These are phyloP conservation scores for Gallirallus australis DNA, from an alignment of 2,797 vertebrate species.

Conservation along the genomic window DNA sequence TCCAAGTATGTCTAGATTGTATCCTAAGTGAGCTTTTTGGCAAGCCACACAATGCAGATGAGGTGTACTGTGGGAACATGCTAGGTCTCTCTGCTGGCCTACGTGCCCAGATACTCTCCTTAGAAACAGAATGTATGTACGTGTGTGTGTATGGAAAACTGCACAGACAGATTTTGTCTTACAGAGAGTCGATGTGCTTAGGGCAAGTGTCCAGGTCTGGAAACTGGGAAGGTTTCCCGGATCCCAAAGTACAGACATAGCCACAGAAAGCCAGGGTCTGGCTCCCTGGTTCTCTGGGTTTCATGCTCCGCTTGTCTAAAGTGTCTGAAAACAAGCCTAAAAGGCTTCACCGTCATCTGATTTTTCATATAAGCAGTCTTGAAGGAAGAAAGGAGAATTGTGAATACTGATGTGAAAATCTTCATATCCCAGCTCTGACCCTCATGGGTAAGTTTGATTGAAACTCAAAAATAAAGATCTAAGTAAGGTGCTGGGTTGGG, in stretches of 20 bases:
- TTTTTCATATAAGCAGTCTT: background rate
- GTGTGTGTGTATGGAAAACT: background rate
- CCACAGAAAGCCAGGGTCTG: background rate
- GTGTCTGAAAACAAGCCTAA: background rate
- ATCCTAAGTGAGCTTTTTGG: background rate
- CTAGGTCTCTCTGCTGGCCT: background rate
- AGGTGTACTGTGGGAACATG: background rate
- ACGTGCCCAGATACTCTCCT: background rate
- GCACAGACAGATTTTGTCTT: conserved; percentile 13
- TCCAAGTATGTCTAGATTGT: background rate
- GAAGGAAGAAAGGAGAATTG: background rate
- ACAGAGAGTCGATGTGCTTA: background rate
- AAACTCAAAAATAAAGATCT: background rate
- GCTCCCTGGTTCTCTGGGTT: conserved; percentile 19
- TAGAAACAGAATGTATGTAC: background rate
- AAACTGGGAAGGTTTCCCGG: conserved; percentile 61
- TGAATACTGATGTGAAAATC: background rate
- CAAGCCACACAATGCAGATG: background rate
- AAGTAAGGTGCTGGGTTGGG: background rate
- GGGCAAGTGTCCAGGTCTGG: conserved; percentile 37
- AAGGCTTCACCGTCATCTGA: background rate
- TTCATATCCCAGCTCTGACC: background rate
- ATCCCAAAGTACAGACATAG: conserved; percentile 45
- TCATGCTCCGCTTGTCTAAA: background rate
- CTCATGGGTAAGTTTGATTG: background rate